phyloP scores from a whole-genome alignment of 2,888 invertebrate species.

The Brenthis ino region DNA sequence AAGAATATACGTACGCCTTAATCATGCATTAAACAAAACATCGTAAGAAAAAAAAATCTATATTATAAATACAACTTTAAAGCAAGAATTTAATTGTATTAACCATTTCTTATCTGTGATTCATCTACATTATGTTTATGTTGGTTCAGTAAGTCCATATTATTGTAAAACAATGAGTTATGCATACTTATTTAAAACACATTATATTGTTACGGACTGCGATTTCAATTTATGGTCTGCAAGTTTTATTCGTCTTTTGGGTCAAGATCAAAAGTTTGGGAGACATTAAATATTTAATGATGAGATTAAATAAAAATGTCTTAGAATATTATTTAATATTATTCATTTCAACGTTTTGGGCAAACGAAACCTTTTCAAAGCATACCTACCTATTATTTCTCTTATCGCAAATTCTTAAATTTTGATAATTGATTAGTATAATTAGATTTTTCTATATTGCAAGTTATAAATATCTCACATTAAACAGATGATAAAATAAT shows the following conservation, averaged over 20 bases:
- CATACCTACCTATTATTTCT: no score
- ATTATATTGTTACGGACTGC: conserved; percentile 24
- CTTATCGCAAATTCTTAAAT: background rate
- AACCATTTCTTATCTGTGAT: conserved; percentile 17
- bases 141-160: conserved; percentile 14
- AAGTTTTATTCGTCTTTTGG: conserved; percentile 21
- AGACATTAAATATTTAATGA: no score
- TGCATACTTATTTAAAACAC: conserved; percentile 31
- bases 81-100: conserved; percentile 14
- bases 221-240: conserved; percentile 20
- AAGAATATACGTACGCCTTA: no score
- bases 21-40: no score
- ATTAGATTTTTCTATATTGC: background rate
- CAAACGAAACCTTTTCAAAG: no score
- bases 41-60: background rate
- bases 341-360: no score
- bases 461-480: background rate
- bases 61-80: conserved; percentile 1
- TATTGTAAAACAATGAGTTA: conserved; percentile 28
- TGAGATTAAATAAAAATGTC: no score
- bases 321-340: no score
- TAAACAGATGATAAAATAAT: background rate
- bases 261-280: conserved; percentile 1
- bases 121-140: conserved; percentile 22
- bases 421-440: background rate